Evolutionary conservation across 1,140 invertebrate genomes (phyloP), one percentile per base, ranked within the genome.

Genomic region (Diuraphis noxia): DNA sequence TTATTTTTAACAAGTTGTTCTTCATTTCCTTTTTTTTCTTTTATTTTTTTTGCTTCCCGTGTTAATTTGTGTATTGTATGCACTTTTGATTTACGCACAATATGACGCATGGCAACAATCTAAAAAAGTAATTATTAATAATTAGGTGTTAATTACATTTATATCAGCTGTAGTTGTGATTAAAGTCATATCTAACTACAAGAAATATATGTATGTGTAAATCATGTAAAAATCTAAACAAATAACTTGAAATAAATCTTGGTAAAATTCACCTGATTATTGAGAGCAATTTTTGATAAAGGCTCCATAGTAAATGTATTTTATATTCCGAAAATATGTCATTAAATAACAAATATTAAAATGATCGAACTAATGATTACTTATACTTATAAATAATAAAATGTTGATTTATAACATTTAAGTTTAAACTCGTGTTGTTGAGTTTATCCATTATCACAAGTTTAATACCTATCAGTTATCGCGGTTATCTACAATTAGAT

Each of bases 51-150:
- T 9, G 89, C 79, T 84, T 82, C 89, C 0, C 90, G 40, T 41
- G 81, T 81, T 46, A 92, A 56, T 52, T 91, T 92, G 43, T 92
- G 77, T n/a, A 92, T 92, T 34, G 41, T 56, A 30, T 92, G 84
- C 19, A 92, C 92, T 77, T 77, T 92, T 23, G 91, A 91, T 88
- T 90, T 92, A 4, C 84, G 79, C 2, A 92, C 92, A 85, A 91
- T 72, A 77, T 92, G 87, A 21, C 92, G 89, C 92, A 92, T 92
- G 10, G 82, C 21, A 23, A 92, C 52, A 90, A 92, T 92, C 92
- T 92, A 82, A 77, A 92, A 89, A 19, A 63, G 8, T 40, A 91
- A n/a, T 41, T 10, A 43, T 43, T 43, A 43, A 43, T 43, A 43
- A 43, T 43, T 43, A 43, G 41, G 41, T 10, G 41, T 10, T 43